Evolutionary conservation across 2,888 invertebrate genomes (phyloP).

Genomic region (Hydrotaea diabolus): DNA sequence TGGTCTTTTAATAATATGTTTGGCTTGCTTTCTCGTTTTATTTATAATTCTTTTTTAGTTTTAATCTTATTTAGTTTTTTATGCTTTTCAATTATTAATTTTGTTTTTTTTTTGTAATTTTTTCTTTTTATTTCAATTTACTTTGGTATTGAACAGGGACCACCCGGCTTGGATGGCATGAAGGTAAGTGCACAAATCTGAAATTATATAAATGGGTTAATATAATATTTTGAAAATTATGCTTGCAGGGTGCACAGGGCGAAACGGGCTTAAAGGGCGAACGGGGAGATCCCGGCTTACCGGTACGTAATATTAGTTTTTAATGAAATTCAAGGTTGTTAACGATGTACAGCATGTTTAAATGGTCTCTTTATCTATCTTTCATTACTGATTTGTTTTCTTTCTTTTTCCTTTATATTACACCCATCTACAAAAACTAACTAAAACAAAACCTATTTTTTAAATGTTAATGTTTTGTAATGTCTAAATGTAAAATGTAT

Average conservation of each 20-base stretch:
- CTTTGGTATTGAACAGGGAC: conserved; percentile 84
- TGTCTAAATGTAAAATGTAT: conserved; percentile 53
- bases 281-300: conserved; percentile 95
- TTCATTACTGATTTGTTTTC: conserved; percentile 42
- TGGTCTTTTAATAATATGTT: not conserved
- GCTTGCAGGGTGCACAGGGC: conserved; percentile 92
- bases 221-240: conserved; percentile 11
- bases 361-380: conserved; percentile 42
- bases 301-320: conserved; percentile 84
- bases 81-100: conserved; percentile 16
- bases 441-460: conserved; percentile 39
- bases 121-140: conserved; percentile 68
- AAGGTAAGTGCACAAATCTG: conserved; percentile 84
- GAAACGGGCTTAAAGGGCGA: conserved; percentile 96
- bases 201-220: not conserved
- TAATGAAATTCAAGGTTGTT: conserved; percentile 1
- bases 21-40: not conserved
- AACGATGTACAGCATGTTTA: conserved; percentile 45
- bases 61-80: conserved; percentile 3
- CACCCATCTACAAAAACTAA: conserved; percentile 62
- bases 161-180: conserved; percentile 96
- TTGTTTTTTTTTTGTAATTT: conserved; percentile 46
- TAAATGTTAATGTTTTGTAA: conserved; percentile 32
- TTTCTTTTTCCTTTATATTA: conserved; percentile 69
- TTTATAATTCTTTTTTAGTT: not conserved